Percentiles rank a stretch among this genome's conserved stretches.
Conservation (phyloP, 2,888 invertebrate species). For the Furcula furcula region DNA sequence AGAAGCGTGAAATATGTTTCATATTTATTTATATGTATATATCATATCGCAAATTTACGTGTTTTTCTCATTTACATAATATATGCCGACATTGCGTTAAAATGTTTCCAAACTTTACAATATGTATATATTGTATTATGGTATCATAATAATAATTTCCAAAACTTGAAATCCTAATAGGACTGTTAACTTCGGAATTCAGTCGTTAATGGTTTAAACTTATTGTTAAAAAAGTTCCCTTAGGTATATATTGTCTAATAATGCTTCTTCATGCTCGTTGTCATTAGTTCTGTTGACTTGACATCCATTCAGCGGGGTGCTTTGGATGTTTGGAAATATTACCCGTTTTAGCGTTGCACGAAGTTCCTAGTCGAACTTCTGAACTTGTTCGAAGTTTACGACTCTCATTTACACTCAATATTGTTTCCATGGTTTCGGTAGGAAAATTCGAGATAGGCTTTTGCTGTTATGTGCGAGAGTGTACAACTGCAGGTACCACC, state of each 20-base stretch:
- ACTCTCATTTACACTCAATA: slow-evolving; percentile 35
- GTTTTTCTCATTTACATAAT: too few relatives aligned
- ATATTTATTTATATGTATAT: too few relatives aligned
- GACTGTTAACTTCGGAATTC: too few relatives aligned
- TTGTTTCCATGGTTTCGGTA: background rate
- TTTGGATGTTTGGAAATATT: slow-evolving; percentile 22
- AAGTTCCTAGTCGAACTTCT: slow-evolving; percentile 17
- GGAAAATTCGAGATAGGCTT: background rate
- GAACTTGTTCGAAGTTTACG: slow-evolving; percentile 38
- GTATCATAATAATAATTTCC: too few relatives aligned
- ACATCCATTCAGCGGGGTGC: slow-evolving; percentile 37
- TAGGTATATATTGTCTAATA: slow-evolving; percentile 48
- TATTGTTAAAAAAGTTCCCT: slow-evolving; percentile 33
- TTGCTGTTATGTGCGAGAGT: too few relatives aligned
- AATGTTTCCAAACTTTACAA: too few relatives aligned
- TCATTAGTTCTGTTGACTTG: slow-evolving; percentile 63
- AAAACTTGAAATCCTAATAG: too few relatives aligned
- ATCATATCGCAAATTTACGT: too few relatives aligned
- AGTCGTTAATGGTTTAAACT: background rate
- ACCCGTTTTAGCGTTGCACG: slow-evolving; percentile 9
- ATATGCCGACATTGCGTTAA: too few relatives aligned
- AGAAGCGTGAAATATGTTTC: too few relatives aligned
- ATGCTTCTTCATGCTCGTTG: slow-evolving; percentile 61
- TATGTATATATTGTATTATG: too few relatives aligned
- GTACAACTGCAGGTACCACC: too few relatives aligned